Base-by-base conservation (phyloP, 2,888 invertebrate genomes). In the Allacma fusca region DNA sequence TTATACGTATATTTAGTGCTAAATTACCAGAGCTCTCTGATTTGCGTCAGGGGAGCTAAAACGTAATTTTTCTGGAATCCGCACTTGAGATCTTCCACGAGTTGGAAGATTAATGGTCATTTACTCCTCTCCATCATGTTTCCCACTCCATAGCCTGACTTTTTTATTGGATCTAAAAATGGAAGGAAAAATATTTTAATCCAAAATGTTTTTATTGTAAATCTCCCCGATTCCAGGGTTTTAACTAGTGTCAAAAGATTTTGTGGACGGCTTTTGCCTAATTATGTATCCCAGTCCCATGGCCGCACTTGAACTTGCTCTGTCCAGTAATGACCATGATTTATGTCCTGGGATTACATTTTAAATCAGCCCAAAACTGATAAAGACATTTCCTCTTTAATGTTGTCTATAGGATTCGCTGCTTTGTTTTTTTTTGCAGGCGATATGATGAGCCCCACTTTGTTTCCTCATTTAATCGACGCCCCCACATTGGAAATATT, bases 341-440 rank as follows among this genome's bases (percentile, higher is more conserved):
- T 50, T 50, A 50, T 50, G 4, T 50, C 7, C 19, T 2, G 50
- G 50, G 50, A 50, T 50, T 50, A 50, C n/a, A 50, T 16, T 50
- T 50, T 12, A n/a, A 1, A 50, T 19, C 4, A 1, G 19, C 50
- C 7, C 19, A n/a, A n/a, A n/a, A 13, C 50, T 50, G 50, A 50
- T 50, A 50, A 50, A 50, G 50, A 16, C n/a, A 50, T 50, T 50
- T 50, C 50, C 50, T 50, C n/a, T 50, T 50, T 5, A 50, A 12
- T n/a, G 34, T 34, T 7, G 9, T 34, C 9, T 34, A 9, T 34
- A 34, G 9, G 34, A n/a, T 34, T 4, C 34, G 34, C 34, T 34
- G 9, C 4, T 34, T 4, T 34, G 4, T 7, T 34, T 7, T 7
- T 9, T 34, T 34, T 34, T 34, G n/a, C n/a, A n/a, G n/a, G n/a